phyloP scores from a whole-genome alignment of 2,888 invertebrate species.

The Ernsta delagoae region DNA sequence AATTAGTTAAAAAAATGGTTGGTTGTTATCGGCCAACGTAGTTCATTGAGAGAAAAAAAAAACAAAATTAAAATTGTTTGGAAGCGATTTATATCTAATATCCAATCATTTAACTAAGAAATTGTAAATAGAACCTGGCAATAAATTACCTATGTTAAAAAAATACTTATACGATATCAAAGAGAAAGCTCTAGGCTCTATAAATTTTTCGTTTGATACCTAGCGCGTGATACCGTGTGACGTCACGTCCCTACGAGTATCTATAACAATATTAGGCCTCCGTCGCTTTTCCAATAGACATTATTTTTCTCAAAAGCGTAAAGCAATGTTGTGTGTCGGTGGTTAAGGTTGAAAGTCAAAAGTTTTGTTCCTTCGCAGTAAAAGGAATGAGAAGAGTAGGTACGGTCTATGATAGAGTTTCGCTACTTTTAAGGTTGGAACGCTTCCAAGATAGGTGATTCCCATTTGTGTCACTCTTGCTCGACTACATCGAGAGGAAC shows the following conservation, averaged over 20 bases:
- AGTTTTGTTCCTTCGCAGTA: background rate
- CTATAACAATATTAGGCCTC: conserved; percentile 5
- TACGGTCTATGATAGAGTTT: conserved; percentile 1
- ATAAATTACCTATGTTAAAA: background rate
- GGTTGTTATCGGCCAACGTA: no score
- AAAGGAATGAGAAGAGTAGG: background rate
- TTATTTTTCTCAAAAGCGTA: background rate
- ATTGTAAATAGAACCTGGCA: no score
- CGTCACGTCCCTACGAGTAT: conserved; percentile 13
- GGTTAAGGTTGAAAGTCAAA: conserved; percentile 10
- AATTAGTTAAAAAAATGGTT: no score
- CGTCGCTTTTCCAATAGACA: background rate
- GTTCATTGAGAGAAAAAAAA: no score
- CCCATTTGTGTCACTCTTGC: conserved; percentile 7
- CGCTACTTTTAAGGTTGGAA: conserved; percentile 13
- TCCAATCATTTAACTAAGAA: no score
- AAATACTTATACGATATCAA: background rate
- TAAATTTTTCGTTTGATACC: conserved; percentile 7
- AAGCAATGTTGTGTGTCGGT: background rate
- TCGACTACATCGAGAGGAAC: background rate
- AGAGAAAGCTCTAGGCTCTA: background rate
- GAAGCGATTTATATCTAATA: no score
- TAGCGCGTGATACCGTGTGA: background rate
- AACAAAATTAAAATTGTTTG: no score
- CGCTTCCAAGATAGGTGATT: conserved; percentile 15